Evolutionary conservation across 1,140 invertebrate species (phyloP).

Genomic region (Calycopis cecrops): DNA sequence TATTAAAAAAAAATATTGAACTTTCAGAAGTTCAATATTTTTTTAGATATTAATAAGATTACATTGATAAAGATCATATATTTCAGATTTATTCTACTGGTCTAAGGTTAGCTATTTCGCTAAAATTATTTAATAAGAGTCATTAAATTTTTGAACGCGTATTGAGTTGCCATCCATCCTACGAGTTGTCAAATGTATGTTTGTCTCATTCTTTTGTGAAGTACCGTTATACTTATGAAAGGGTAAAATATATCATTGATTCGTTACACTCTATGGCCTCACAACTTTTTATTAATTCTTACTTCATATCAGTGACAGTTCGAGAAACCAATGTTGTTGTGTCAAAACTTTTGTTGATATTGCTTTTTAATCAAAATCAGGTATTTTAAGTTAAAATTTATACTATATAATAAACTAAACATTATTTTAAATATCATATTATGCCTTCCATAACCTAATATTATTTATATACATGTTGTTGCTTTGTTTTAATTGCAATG

Average conservation of each 20-base stretch:
- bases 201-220: slow-evolving; percentile 1
- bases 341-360: slow-evolving; percentile 71
- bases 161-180: too few species aligned
- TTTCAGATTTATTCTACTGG: too few species aligned
- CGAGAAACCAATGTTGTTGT: slow-evolving; percentile 55
- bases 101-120: too few species aligned
- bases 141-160: too few species aligned
- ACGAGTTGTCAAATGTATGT: background rate
- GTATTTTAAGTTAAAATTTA: slow-evolving; percentile 31
- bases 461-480: background rate
- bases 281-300: slow-evolving; percentile 16
- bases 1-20: too few species aligned
- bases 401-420: background rate
- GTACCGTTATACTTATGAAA: background rate
- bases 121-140: too few species aligned
- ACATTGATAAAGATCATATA: too few species aligned
- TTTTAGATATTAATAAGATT: too few species aligned
- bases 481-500: slow-evolving; percentile 41
- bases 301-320: slow-evolving; percentile 28
- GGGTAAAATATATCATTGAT: background rate
- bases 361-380: slow-evolving; percentile 43
- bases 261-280: background rate
- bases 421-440: background rate
- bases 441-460: background rate
- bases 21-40: too few species aligned